These are phyloP conservation scores for Drosophila neoperkinsi DNA, from an alignment of 2,888 invertebrate species.

Conservation along the genomic window DNA sequence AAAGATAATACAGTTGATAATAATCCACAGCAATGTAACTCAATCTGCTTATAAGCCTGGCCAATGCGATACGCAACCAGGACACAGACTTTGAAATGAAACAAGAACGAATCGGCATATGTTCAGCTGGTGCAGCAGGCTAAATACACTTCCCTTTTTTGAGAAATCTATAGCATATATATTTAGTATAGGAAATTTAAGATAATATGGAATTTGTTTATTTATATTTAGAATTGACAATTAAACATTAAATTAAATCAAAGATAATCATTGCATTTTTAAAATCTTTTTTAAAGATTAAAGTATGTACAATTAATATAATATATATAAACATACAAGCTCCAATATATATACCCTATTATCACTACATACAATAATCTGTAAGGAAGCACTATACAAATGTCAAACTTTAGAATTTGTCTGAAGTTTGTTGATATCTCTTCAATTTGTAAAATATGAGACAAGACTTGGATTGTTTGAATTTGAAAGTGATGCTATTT, in stretches of 20 bases:
- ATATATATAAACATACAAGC: background rate
- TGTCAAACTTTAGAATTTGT: background rate
- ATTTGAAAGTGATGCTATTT: background rate
- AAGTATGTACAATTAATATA: background rate
- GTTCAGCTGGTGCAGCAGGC: background rate
- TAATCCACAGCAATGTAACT: slow-evolving; percentile 81
- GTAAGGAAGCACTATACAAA: background rate
- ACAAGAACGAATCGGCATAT: slow-evolving; percentile 13
- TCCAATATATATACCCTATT: background rate
- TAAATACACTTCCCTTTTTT: slow-evolving; percentile 24
- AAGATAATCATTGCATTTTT: background rate
- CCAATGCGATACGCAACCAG: slow-evolving; percentile 67
- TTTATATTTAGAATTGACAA: background rate
- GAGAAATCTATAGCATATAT: background rate
- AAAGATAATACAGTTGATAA: slow-evolving; percentile 80
- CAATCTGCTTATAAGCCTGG: slow-evolving; percentile 76
- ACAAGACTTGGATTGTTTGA: background rate
- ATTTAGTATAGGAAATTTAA: background rate
- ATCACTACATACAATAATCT: background rate
- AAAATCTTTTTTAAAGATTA: background rate
- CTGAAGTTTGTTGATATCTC: background rate
- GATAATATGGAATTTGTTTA: background rate
- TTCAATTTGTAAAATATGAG: background rate
- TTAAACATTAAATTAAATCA: background rate
- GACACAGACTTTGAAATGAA: slow-evolving; percentile 38